Base-by-base conservation (phyloP, 2,113 vertebrate genomes). In the Hippopotamus amphibius region DNA sequence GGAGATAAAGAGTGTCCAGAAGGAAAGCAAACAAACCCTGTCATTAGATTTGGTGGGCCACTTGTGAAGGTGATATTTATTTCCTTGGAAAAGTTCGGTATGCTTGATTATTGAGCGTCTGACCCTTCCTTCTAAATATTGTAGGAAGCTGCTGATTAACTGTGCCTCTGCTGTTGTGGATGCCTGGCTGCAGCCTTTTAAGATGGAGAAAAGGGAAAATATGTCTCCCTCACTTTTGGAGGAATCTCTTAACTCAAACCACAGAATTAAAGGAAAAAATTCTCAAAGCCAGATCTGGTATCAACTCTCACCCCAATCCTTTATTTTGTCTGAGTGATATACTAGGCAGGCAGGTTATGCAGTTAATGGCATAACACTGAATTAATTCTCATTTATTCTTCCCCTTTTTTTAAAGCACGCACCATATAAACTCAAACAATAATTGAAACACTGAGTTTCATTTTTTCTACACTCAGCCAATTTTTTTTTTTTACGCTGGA, bases 51-150 rank as follows among this genome's bases (percentile, higher is more conserved):
- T 59, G 13, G 50, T 83, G 33, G 11, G 24, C 28, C 33, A 30
- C 48, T 98, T 88, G 14, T 72, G 57, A 97, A 93, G 41, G 59
- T 81, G 3, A 9, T 80, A 59, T 94, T 76, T 96, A 63, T 66
- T 79, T 96, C 43, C 46, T 94, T 41, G 53, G 59, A 12, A 84
- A 92, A 61, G 33, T 30, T 13, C 17, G 55, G 2, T 63, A 22
- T 72, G 10, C 14, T 87, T 33, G 71, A 22, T 13, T 59, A 13
- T 76, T 10, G 1, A 19, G 48, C 21, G 59, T 83, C 26, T 37
- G 65, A 79, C 11, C 4, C 66, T 86, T 93, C 10, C 2, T 84
- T 57, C 71, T 53, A 59, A 92, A 61, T 11, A 66, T 0, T 8
- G 10, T 1, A 7, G 63, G 43, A 28, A 46, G n/a, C 57, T 82